These are phyloP conservation scores for Drosophila phalerata DNA, from an alignment of 2,888 invertebrate species.

Conservation along the genomic window DNA sequence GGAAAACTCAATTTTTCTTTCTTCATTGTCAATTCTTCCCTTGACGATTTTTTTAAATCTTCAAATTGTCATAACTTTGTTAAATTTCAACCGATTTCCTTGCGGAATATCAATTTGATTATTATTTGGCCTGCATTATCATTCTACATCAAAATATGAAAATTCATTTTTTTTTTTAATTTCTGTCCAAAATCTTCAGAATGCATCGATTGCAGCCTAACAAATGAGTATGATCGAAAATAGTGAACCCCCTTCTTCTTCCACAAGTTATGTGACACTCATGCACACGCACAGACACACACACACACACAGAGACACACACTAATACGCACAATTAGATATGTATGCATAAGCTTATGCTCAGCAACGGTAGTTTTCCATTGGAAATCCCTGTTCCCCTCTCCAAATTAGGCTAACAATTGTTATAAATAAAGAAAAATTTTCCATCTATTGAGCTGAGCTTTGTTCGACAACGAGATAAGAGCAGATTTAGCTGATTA, in stretches of 20 bases:
- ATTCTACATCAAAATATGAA: too few species aligned
- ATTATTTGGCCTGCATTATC: too few species aligned
- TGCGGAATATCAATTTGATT: too few species aligned
- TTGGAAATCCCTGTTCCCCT: not conserved
- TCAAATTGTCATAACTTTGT: too few species aligned
- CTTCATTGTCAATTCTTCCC: too few species aligned
- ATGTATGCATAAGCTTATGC: slow-evolving; percentile 2
- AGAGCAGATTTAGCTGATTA: slow-evolving; percentile 55
- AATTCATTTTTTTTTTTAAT: too few species aligned
- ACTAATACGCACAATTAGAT: not conserved
- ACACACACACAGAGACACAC: not conserved
- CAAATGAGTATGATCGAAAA: not conserved
- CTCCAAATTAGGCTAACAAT: slow-evolving; percentile 26
- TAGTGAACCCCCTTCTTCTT: slow-evolving; percentile 3
- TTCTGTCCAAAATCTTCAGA: too few species aligned
- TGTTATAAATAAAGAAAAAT: slow-evolving; percentile 37
- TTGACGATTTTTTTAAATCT: too few species aligned
- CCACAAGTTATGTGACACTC: not conserved
- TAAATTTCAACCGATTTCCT: too few species aligned
- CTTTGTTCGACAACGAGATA: too few species aligned
- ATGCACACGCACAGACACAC: slow-evolving; percentile 4
- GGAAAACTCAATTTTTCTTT: too few species aligned
- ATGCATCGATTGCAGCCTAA: too few species aligned
- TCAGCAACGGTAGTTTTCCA: slow-evolving; percentile 26
- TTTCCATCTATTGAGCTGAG: slow-evolving; percentile 25